These are phyloP conservation scores for Geophilus truncorum DNA, from an alignment of 2,888 invertebrate species.

Conservation along the genomic window DNA sequence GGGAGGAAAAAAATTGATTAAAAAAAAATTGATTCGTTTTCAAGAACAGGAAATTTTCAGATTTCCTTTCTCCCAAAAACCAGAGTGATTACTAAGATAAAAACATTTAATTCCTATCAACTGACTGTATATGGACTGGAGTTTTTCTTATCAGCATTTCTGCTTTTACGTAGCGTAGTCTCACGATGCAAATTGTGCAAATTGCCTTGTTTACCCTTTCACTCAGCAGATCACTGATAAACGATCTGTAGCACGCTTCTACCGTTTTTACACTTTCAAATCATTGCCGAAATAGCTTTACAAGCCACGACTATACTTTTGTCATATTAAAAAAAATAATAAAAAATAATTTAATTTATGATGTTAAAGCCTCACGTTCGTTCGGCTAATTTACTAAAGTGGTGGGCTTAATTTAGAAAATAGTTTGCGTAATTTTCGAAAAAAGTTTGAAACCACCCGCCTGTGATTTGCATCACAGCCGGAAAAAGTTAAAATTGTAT, in stretches of 20 bases:
- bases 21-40: neutral
- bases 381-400: neutral
- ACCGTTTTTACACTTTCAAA: neutral
- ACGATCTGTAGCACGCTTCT: slow-evolving; percentile 21
- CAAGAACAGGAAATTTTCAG: neutral
- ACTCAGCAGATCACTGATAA: slow-evolving; percentile 27
- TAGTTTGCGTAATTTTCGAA: neutral
- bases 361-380: too few relatives aligned
- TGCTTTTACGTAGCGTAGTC: slow-evolving; percentile 2
- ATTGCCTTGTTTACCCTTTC: slow-evolving; percentile 25
- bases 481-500: too few relatives aligned
- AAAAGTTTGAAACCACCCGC: too few relatives aligned
- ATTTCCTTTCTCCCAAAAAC: slow-evolving; percentile 6
- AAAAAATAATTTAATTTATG: too few relatives aligned
- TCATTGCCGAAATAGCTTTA: neutral
- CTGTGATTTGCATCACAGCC: too few relatives aligned
- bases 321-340: too few relatives aligned
- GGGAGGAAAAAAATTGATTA: neutral
- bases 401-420: too few relatives aligned
- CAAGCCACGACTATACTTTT: neutral
- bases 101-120: slow-evolving; percentile 25
- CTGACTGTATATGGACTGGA: neutral
- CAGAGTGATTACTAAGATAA: neutral
- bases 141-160: slow-evolving; percentile 13
- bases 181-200: slow-evolving; percentile 27